phyloP scores from a whole-genome alignment of 2,797 vertebrate genomes.

The Danionella dracula region DNA sequence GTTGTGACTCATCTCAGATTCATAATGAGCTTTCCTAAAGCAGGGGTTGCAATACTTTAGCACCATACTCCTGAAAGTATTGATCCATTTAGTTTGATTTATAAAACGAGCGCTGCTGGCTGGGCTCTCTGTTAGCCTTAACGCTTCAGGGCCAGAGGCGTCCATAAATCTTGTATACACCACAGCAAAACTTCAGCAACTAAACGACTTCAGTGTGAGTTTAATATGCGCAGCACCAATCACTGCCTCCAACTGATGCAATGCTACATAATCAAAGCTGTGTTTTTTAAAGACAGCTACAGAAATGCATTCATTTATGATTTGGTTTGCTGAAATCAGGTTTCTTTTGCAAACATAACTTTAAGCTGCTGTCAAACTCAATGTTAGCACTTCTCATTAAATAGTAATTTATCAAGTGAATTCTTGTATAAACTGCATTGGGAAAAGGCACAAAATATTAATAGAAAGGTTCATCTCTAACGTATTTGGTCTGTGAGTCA shows the following conservation, averaged over 20 bases:
- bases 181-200: slow-evolving; percentile 55
- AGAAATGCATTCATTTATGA: slow-evolving; percentile 4
- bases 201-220: slow-evolving; percentile 58
- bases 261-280: slow-evolving; percentile 21
- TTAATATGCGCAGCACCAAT: slow-evolving; percentile 45
- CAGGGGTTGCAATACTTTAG: slow-evolving; percentile 62
- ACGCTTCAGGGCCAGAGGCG: slow-evolving; percentile 58
- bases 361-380: not conserved
- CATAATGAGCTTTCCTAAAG: slow-evolving; percentile 51
- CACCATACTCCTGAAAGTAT: slow-evolving; percentile 65
- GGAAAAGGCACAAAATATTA: not conserved
- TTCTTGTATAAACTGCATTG: not conserved
- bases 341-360: too few relatives aligned
- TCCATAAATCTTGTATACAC: slow-evolving; percentile 69
- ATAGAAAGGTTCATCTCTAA: not conserved
- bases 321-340: too few relatives aligned
- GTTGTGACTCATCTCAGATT: slow-evolving; percentile 44
- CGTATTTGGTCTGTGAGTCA: slow-evolving; percentile 6
- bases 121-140: slow-evolving; percentile 58
- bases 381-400: not conserved
- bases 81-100: slow-evolving; percentile 75
- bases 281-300: not conserved
- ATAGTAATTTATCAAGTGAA: not conserved
- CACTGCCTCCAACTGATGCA: slow-evolving; percentile 31
- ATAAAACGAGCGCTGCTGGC: slow-evolving; percentile 64